Base-by-base conservation (phyloP, 2,113 vertebrate genomes). In the Gopherus flavomarginatus region DNA sequence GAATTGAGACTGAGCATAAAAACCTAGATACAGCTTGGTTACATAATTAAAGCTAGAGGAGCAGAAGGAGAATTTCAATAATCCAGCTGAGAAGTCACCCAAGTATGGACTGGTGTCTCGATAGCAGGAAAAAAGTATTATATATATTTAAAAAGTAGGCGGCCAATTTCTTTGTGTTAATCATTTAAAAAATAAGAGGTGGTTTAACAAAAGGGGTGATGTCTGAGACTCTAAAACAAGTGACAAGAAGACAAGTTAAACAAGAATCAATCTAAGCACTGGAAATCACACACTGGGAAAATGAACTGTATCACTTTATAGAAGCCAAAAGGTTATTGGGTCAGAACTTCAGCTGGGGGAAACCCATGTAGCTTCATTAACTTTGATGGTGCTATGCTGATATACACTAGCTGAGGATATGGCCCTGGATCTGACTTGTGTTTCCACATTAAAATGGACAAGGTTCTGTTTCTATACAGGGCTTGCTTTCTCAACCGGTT, bases 21-120 rank as follows among this genome's bases (percentile, higher is more conserved):
- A 93, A 16, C 27, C 59, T 96, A 94, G 81, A 75, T 96, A 81
- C 81, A 81, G 24, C 77, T 92, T 54, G 24, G 91, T 95, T 97
- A 92, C 56, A 88, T 96, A 97, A 96, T 96, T 97, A 94, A 97
- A 97, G 62, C 24, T 52, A 93, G 78, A 93, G 12, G 88, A 85
- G 53, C 8, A 26, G 47, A 78, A 88, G 82, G 69, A 38, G 96
- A 91, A 96, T 54, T 22, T 94, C 93, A 65, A 89, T 87, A 86
- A 78, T 86, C 14, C 17, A 81, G 75, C 42, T 47, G 86, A 94
- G 88, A 75, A 92, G 84, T 90, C 53, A 75, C 79, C 77, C 52
- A 87, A 81, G 12, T 94, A 95, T 87, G 87, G 65, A 83, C 62
- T 62, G 16, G 35, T 93, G 29, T 95, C 47, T 93, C 27, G 44